Base-by-base conservation (phyloP, 2,888 invertebrate species). In the Callyntrura sp. region DNA sequence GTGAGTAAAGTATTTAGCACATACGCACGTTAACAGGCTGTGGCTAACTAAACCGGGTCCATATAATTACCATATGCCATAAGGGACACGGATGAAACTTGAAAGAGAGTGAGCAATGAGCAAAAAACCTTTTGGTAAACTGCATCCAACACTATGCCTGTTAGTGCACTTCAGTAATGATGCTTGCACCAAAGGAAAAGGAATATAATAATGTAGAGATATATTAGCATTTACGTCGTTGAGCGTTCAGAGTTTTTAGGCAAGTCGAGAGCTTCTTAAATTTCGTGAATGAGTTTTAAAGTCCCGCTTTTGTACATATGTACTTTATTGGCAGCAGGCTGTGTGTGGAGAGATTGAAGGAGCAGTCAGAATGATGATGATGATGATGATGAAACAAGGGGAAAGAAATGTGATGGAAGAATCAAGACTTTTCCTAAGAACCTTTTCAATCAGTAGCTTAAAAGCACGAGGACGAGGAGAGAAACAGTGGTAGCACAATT, bases 391-490 rank as follows among this genome's bases (percentile, higher is more conserved):
- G 60, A 57, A 60, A 81, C 35, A 60, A 60, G 73, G 84, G 70
- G 55, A 84, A 84, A 51, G 51, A 70, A 84, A 57, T 55, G 28
- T 55, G 28, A 25, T 62, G 84, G 70, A 84, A 45, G 84, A 84
- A 73, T 57, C 57, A 55, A 55, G 73, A 35, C 55, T 55, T 55
- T 55, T 14, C 43, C n/a, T 14, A 55, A 51, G 57, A 55, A 28
- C 25, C 28, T 81, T 81, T 81, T 57, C 57, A 65, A 65, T 65
- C 43, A 73, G 48, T 73, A 14, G 1, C 20, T 25, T 23, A 35
- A 35, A 35, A 35, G 35, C 35, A 35, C 35, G n/a, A 35, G 35
- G 6, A 35, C 2, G 35, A 6, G 3, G 2, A 2, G 35, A 35
- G 35, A 35, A 35, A 35, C 35, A n/a, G n/a, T n/a, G n/a, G 73